phyloP scores from a whole-genome alignment of 2,888 invertebrate species.

The Lucinisca nassula region DNA sequence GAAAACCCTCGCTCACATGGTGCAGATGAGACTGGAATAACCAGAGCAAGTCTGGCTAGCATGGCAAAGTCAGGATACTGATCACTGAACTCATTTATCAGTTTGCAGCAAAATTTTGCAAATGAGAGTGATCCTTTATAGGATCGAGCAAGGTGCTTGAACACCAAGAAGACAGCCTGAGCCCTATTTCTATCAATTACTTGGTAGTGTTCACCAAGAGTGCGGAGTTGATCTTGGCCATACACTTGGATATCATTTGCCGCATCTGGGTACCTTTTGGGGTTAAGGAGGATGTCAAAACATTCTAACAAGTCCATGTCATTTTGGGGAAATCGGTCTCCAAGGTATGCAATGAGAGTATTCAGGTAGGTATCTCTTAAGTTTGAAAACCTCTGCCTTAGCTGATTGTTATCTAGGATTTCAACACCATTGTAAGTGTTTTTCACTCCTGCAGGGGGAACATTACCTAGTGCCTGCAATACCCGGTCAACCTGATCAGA shows the following conservation, averaged over 20 bases:
- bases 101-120: not conserved
- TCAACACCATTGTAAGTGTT: constrained; percentile 22
- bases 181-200: constrained; percentile 10
- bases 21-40: constrained; percentile 28
- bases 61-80: constrained; percentile 31
- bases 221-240: constrained; percentile 7
- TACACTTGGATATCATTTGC: not conserved
- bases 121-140: constrained; percentile 9
- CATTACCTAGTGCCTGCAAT: constrained; percentile 25
- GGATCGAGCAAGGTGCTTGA: constrained; percentile 27
- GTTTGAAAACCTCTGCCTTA: constrained; percentile 19
- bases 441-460: not conserved
- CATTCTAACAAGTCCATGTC: constrained; percentile 29
- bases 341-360: constrained; percentile 16
- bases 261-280: constrained; percentile 31
- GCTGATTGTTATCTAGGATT: constrained; percentile 9
- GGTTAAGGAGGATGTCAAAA: constrained; percentile 38
- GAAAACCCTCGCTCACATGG: constrained; percentile 39
- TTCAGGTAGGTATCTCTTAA: constrained; percentile 27
- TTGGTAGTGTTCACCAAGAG: not conserved
- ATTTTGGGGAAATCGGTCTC: constrained; percentile 29
- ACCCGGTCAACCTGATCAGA: constrained; percentile 26
- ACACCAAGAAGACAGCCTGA: constrained; percentile 17
- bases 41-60: constrained; percentile 6
- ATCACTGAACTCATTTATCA: constrained; percentile 17